Evolutionary conservation across 2,113 vertebrate species (phyloP).

Genomic region (Condylura cristata): DNA sequence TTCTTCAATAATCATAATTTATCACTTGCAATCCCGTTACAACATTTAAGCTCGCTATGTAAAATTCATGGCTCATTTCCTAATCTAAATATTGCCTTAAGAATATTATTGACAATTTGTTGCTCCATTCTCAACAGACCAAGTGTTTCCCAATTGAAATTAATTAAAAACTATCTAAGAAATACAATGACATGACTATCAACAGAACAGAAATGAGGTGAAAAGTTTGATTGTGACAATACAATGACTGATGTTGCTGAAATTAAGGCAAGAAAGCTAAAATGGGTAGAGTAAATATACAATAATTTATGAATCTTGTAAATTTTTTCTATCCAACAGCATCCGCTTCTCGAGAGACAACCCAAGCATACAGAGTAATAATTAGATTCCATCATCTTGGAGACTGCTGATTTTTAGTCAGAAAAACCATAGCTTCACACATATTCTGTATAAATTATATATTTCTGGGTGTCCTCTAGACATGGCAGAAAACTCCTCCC

Average conservation of each 20-base stretch:
- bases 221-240: not conserved
- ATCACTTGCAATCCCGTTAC: not conserved
- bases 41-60: not conserved
- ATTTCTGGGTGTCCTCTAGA: not conserved
- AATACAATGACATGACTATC: slow-evolving; percentile 20
- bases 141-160: slow-evolving; percentile 65
- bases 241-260: slow-evolving; percentile 27
- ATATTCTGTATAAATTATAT: not conserved
- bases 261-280: slow-evolving; percentile 50
- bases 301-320: slow-evolving; percentile 13
- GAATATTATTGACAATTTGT: slow-evolving; percentile 73
- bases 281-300: slow-evolving; percentile 27
- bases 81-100: slow-evolving; percentile 63
- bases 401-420: not conserved
- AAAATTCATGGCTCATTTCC: slow-evolving; percentile 69
- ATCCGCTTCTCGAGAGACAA: not conserved
- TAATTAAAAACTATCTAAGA: slow-evolving; percentile 73
- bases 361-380: not conserved
- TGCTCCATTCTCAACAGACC: slow-evolving; percentile 56
- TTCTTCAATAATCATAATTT: not conserved
- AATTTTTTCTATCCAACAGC: slow-evolving; percentile 6
- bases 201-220: slow-evolving; percentile 47
- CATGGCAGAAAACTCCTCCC: not conserved
- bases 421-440: not conserved
- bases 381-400: not conserved